Conservation (phyloP, 2,113 vertebrate genomes). For the Lophius piscatorius region DNA sequence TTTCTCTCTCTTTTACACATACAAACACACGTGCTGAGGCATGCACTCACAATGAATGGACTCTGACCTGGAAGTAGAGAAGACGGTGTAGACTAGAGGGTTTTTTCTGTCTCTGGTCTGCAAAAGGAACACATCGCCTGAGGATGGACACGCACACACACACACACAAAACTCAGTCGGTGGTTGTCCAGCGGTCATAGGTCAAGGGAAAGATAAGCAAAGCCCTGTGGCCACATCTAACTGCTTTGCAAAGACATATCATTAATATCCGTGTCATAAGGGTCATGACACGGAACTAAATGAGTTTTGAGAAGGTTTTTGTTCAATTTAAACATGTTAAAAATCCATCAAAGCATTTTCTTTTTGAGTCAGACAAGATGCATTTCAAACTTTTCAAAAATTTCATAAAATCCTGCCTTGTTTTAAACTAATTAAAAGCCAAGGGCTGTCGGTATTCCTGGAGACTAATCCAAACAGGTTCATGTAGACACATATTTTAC, state of each 20-base stretch:
- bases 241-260: slow-evolving; percentile 38
- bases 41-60: too few species aligned
- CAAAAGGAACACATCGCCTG: slow-evolving; percentile 94
- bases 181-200: slow-evolving; percentile 54
- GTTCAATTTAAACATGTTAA: not conserved
- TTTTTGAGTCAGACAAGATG: not conserved
- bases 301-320: not conserved
- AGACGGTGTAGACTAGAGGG: slow-evolving; percentile 91
- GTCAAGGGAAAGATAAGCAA: slow-evolving; percentile 64
- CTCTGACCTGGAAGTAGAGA: slow-evolving; percentile 93
- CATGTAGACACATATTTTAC: not conserved
- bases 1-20: too few species aligned
- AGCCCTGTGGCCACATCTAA: slow-evolving; percentile 48
- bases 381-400: too few species aligned
- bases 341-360: not conserved
- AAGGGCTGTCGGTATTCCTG: not conserved
- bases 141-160: slow-evolving; percentile 46
- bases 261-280: slow-evolving; percentile 11
- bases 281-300: slow-evolving; percentile 27
- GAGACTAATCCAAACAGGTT: not conserved
- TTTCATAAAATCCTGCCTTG: too few species aligned
- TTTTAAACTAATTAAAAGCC: too few species aligned
- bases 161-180: slow-evolving; percentile 57
- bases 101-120: slow-evolving; percentile 91
- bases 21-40: not conserved